A percentile compares a stretch with the other conserved stretches of the same genome.
Evolutionary conservation across 2,113 vertebrate species (phyloP).

Genomic region (Pterocles burchelli): DNA sequence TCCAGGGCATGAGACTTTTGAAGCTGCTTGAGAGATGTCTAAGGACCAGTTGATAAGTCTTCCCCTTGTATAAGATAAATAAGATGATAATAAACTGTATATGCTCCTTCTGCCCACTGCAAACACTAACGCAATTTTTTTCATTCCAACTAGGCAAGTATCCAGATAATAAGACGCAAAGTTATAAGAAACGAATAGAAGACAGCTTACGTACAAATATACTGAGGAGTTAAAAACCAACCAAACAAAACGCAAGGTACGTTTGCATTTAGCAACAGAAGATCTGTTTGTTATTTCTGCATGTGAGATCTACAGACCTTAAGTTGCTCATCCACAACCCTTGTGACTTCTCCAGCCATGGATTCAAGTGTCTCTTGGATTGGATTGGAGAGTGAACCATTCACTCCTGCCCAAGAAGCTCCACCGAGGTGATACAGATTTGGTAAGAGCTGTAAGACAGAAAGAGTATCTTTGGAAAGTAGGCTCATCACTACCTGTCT

Average conservation of each 20-base stretch:
- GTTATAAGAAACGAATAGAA: neutral
- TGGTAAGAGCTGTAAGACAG: constrained; percentile 84
- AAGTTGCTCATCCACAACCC: constrained; percentile 93
- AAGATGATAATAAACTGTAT: neutral
- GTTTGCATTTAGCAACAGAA: neutral
- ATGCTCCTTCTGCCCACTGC: neutral
- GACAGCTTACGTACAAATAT: neutral
- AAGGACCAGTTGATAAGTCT: neutral
- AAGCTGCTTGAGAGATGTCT: neutral
- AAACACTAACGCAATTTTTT: neutral
- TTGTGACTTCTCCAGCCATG: constrained; percentile 94
- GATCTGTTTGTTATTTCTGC: neutral
- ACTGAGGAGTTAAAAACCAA: neutral
- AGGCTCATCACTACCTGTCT: neutral
- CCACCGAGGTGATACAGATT: constrained; percentile 93
- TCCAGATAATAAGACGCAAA: neutral
- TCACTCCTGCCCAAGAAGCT: constrained; percentile 82
- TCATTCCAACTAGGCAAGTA: neutral
- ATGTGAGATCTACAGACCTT: constrained; percentile 79
- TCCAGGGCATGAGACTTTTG: neutral
- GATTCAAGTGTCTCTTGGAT: constrained; percentile 96
- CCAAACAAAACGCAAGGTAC: neutral
- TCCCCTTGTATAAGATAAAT: neutral
- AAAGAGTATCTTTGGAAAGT: neutral
- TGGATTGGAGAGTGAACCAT: constrained; percentile 81